Conservation (phyloP, 2,888 invertebrate genomes). For the Atrina japonica region DNA sequence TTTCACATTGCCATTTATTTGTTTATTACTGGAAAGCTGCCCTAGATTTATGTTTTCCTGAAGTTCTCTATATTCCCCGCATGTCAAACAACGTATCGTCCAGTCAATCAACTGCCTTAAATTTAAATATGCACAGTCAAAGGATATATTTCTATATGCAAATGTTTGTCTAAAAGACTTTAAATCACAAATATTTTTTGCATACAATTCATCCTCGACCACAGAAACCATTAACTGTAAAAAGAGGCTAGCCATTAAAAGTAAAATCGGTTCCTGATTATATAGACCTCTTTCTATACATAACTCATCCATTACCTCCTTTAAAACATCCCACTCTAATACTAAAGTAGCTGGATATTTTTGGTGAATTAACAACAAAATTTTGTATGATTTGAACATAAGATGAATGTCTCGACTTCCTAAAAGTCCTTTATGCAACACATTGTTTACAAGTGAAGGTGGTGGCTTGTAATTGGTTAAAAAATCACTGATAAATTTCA, state of each 20-base stretch:
- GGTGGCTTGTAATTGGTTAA: slow-evolving; percentile 40
- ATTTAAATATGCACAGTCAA: slow-evolving; percentile 42
- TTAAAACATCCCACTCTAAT: slow-evolving; percentile 50
- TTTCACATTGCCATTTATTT: not conserved
- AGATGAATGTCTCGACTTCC: slow-evolving; percentile 23
- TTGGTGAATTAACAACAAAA: slow-evolving; percentile 44
- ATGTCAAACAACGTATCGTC: slow-evolving; percentile 38
- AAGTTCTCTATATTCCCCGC: slow-evolving; percentile 41
- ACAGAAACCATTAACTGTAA: slow-evolving; percentile 45
- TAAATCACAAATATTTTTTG: slow-evolving; percentile 45
- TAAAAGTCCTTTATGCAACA: slow-evolving; percentile 43
- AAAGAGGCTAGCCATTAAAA: slow-evolving; percentile 39
- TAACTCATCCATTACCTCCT: slow-evolving; percentile 27
- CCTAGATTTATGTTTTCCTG: slow-evolving; percentile 18
- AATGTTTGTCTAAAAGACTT: slow-evolving; percentile 46
- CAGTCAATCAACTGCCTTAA: slow-evolving; percentile 53
- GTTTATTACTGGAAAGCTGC: slow-evolving; percentile 6
- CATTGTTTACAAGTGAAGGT: slow-evolving; percentile 26
- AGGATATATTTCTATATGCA: slow-evolving; percentile 54
- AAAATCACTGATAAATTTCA: slow-evolving; percentile 48
- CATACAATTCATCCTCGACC: slow-evolving; percentile 50
- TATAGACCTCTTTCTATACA: slow-evolving; percentile 31
- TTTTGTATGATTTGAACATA: slow-evolving; percentile 39
- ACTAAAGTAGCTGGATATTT: slow-evolving; percentile 47
- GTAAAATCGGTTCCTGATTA: slow-evolving; percentile 22